phyloP scores from a whole-genome alignment of 2,888 invertebrate genomes.

The Cosmia pyralina region DNA sequence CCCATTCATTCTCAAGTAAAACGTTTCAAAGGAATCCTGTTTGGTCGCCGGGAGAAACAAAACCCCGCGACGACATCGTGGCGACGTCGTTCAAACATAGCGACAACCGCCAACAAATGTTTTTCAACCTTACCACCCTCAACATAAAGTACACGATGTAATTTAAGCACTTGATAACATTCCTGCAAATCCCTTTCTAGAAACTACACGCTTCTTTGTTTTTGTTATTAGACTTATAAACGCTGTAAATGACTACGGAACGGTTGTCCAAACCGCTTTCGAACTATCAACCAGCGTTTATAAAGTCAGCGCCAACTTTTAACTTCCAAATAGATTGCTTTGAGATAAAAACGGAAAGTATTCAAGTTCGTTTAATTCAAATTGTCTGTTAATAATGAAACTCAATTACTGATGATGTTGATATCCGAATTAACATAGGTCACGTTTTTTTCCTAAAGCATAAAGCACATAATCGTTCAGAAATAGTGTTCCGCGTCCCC shows the following conservation, averaged over 20 bases:
- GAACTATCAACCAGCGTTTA: constrained; percentile 51
- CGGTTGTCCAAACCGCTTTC: constrained; percentile 48
- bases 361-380: constrained; percentile 59
- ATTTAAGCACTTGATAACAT: constrained; percentile 36
- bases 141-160: constrained; percentile 54
- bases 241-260: constrained; percentile 50
- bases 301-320: constrained; percentile 43
- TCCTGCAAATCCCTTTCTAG: constrained; percentile 63
- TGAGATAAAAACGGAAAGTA: constrained; percentile 64
- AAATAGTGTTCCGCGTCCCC: constrained; percentile 64
- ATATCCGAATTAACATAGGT: constrained; percentile 58
- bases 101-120: constrained; percentile 37
- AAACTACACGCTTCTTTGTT: constrained; percentile 61
- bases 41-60: constrained; percentile 76
- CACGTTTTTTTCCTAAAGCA: constrained; percentile 61
- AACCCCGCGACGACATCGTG: constrained; percentile 68
- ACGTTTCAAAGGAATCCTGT: constrained; percentile 82
- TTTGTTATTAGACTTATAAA: constrained; percentile 54
- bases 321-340: constrained; percentile 54
- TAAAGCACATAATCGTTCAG: constrained; percentile 67
- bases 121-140: constrained; percentile 58
- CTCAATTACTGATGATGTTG: constrained; percentile 53
- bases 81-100: constrained; percentile 54
- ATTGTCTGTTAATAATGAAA: constrained; percentile 57
- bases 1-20: constrained; percentile 78